A percentile compares a stretch with the other conserved stretches of the same genome.
phyloP scores from a whole-genome alignment of 64 coral and sea anemone genomes.

The Actinia tenebrosa region DNA sequence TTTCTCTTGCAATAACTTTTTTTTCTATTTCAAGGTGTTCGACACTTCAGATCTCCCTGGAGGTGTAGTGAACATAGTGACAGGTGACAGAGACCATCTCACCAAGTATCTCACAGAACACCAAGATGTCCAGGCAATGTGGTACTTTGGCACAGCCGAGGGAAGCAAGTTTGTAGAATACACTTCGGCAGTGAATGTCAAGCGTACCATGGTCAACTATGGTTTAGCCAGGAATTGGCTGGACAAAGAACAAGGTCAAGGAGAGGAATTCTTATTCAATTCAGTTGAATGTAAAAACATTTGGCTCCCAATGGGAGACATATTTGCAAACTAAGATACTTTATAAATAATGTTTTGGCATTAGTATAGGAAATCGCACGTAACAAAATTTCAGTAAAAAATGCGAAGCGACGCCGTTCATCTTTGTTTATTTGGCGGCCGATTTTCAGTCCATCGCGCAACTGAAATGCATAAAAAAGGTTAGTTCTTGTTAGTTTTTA shows the following conservation, averaged over 20 bases:
- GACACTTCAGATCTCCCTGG: slow-evolving; percentile 94
- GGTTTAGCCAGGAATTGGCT: slow-evolving; percentile 73
- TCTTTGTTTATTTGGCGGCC: no score
- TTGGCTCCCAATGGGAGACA: slow-evolving; percentile 95
- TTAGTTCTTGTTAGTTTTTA: no score
- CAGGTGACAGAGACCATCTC: slow-evolving; percentile 84
- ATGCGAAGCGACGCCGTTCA: no score
- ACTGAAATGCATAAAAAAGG: no score
- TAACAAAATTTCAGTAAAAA: no score
- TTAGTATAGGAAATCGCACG: no score
- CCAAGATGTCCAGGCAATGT: slow-evolving; percentile 94
- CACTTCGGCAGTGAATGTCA: slow-evolving; percentile 81
- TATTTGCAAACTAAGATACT: slow-evolving; percentile 73
- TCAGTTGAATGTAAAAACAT: slow-evolving; percentile 76
- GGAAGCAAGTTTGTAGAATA: slow-evolving; percentile 91
- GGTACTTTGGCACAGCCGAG: slow-evolving; percentile 92
- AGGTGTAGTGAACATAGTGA: slow-evolving; percentile 90
- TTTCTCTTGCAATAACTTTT: not conserved
- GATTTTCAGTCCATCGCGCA: no score
- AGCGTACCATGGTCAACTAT: slow-evolving; percentile 88
- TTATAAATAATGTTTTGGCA: not conserved
- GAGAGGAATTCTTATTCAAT: slow-evolving; percentile 84
- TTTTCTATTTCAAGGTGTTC: slow-evolving; percentile 51
- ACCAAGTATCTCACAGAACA: slow-evolving; percentile 89
- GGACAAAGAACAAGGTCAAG: slow-evolving; percentile 71